Percentiles rank a stretch among this genome's conserved stretches.
phyloP scores from a whole-genome alignment of 64 coral and sea anemone genomes.

The Orbicella faveolata region DNA sequence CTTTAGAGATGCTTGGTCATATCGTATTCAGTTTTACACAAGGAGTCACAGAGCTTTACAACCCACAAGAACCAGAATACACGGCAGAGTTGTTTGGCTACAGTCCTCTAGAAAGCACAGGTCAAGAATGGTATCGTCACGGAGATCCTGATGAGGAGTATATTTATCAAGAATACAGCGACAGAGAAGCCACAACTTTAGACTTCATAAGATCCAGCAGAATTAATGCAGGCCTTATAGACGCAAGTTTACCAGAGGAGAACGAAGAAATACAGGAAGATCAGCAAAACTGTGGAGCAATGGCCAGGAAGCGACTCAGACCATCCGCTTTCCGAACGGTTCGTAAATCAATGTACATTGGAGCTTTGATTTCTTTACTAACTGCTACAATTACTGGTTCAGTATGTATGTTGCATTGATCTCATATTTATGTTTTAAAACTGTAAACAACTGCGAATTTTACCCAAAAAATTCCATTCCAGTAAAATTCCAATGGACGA shows the following conservation, averaged over 20 bases:
- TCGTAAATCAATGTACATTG: not conserved
- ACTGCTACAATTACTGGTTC: not conserved
- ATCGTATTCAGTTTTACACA: not conserved
- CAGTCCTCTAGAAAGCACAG: not conserved
- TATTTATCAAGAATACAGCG: constrained; percentile 19
- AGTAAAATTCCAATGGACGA: not conserved
- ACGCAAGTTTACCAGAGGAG: not conserved
- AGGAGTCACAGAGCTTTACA: not conserved
- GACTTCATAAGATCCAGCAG: not conserved
- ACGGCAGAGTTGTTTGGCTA: not conserved
- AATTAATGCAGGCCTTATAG: not conserved
- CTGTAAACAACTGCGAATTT: not conserved
- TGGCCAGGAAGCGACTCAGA: constrained; percentile 1
- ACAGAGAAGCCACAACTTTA: not conserved
- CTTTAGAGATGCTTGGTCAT: not conserved
- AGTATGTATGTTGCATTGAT: not conserved
- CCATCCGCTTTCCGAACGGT: not conserved
- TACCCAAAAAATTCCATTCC: not conserved
- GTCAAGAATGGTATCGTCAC: not conserved
- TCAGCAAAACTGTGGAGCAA: not conserved
- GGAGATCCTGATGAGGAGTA: not conserved
- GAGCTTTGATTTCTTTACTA: not conserved
- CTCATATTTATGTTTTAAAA: not conserved
- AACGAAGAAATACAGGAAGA: not conserved
- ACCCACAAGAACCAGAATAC: not conserved